Evolutionary conservation across 2,113 vertebrate genomes (phyloP), one percentile per base, ranked within the genome.

Genomic region (Numida meleagris): DNA sequence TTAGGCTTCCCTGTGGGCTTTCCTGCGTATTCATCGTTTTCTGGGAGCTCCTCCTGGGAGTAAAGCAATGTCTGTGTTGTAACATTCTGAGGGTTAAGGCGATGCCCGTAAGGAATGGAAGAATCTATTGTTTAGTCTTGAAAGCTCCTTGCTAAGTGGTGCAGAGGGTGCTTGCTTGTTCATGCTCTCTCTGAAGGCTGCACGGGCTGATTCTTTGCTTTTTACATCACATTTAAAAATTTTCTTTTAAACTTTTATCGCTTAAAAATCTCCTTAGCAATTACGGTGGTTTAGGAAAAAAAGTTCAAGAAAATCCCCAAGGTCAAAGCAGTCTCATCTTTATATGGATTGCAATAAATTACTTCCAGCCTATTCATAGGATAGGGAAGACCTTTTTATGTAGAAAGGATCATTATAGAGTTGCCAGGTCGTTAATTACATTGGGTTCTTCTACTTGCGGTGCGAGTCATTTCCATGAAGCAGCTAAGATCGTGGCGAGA

Each of bases 351-450:
- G 8, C 92, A 97, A 97, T 97, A 90, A 94, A 97, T 94, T 93
- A 94, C 94, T 96, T 93, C 67, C 92, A 96, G 96, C 94, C 95
- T 97, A 96, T 96, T 97, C 95, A 93, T 94, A 97, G 87, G 82
- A 95, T 94, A 94, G 95, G 93, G 94, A 96, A 97, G 96, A 95
- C 97, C 96, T 97, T 97, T 96, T 97, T 96, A 97, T 95, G 96
- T 96, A 93, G 97, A 90, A 97, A 97, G 95, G 92, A 97, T 98
- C 96, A 89, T 91, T 97, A 96, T 95, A 94, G 95, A 97, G 87
- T 97, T 97, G 97, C 98, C 97, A 97, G 96, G 96, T 97, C 97
- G 95, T 98, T 98, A 98, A 98, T 98, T 98, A 98, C 97, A 90
- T 82, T 94, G 95, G 95, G 86, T 93, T 95, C 91, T 93, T 97